A percentile compares a stretch with the other conserved stretches of the same genome.
These are phyloP conservation scores for Idaea dimidiata DNA, from an alignment of 2,888 invertebrate genomes.

Conservation along the genomic window DNA sequence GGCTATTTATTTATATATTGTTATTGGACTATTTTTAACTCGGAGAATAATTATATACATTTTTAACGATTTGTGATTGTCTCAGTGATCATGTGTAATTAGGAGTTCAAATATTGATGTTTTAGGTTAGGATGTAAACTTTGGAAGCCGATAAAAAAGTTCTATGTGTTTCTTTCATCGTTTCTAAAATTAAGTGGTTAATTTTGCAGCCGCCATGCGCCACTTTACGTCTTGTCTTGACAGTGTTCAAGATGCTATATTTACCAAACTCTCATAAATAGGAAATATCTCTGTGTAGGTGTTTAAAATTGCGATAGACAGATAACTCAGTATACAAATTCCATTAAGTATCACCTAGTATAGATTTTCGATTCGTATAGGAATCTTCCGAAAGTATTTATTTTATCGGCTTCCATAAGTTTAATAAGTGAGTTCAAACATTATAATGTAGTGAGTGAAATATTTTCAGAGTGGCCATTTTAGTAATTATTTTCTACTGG, in stretches of 20 bases:
- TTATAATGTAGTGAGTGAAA: slow-evolving; percentile 30
- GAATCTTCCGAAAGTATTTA: neutral
- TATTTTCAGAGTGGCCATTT: slow-evolving; percentile 63
- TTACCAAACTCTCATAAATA: too few species aligned
- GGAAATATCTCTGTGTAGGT: too few species aligned
- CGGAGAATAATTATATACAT: too few species aligned
- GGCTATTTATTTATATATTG: neutral
- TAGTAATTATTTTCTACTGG: slow-evolving; percentile 41
- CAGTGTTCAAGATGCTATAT: too few species aligned
- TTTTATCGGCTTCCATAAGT: neutral
- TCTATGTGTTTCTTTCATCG: neutral
- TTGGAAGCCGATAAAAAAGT: neutral
- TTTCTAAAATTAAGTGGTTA: too few species aligned
- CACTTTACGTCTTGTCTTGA: too few species aligned
- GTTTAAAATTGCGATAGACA: too few species aligned
- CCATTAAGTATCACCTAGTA: neutral
- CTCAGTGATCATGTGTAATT: slow-evolving; percentile 3
- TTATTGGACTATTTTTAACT: slow-evolving; percentile 1
- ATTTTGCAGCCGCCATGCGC: neutral
- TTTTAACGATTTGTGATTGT: slow-evolving; percentile 3
- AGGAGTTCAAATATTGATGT: slow-evolving; percentile 6
- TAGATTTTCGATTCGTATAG: neutral
- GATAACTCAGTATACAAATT: too few species aligned
- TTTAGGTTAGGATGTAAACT: slow-evolving; percentile 18
- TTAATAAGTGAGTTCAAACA: neutral